phyloP scores from a whole-genome alignment of 2,113 vertebrate genomes.

The Dromiciops gliroides region DNA sequence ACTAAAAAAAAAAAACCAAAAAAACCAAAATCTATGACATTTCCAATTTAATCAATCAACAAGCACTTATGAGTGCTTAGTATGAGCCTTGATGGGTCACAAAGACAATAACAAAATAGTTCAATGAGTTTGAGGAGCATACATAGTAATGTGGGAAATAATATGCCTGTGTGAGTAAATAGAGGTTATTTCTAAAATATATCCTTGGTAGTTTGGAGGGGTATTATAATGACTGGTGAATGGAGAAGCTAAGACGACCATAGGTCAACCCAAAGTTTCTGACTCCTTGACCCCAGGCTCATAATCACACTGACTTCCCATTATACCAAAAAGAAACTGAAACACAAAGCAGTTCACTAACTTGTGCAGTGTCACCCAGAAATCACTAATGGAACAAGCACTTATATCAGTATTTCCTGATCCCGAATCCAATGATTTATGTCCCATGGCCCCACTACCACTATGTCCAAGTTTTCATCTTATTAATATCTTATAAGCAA shows the following conservation, averaged over 20 bases:
- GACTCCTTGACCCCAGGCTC: not conserved
- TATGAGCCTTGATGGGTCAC: not conserved
- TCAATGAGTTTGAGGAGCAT: not conserved
- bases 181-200: not conserved
- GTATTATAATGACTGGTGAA: not conserved
- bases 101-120: not conserved
- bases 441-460: not conserved
- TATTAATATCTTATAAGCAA: not conserved
- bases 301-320: not conserved
- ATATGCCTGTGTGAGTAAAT: not conserved
- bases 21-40: no score
- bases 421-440: slow-evolving; percentile 7
- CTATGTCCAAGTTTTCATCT: not conserved
- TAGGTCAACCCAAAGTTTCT: not conserved
- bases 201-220: not conserved
- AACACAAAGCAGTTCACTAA: not conserved
- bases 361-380: not conserved
- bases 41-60: not conserved
- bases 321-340: not conserved
- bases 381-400: not conserved
- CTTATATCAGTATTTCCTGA: not conserved
- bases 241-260: not conserved
- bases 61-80: not conserved
- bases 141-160: not conserved
- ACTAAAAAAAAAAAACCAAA: no score